A percentile compares a stretch with the other conserved stretches of the same genome.
phyloP scores from a whole-genome alignment of 2,113 vertebrate species.

The Etia nguti region DNA sequence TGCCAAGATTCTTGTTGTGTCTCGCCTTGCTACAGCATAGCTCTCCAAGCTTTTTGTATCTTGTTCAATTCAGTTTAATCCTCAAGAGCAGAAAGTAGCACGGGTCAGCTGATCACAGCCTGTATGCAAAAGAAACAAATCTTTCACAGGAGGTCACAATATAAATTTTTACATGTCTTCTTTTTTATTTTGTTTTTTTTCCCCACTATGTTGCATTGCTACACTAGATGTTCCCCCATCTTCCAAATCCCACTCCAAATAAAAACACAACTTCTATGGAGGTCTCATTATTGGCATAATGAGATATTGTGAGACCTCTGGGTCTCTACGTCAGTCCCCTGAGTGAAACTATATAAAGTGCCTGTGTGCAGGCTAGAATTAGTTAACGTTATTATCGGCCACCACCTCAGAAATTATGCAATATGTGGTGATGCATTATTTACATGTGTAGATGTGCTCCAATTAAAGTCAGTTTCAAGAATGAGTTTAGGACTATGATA shows the following conservation, averaged over 20 bases:
- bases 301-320: not conserved
- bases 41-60: not conserved
- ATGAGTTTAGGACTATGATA: not conserved
- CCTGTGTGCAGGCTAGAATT: constrained; percentile 31
- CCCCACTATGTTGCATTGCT: not conserved
- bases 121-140: not conserved
- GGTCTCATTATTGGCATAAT: not conserved
- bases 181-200: not conserved
- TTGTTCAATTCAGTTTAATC: not conserved
- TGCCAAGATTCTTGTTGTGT: too few relatives aligned
- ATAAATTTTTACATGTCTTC: not conserved
- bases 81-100: not conserved
- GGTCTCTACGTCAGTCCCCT: not conserved
- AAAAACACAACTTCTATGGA: not conserved
- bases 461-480: not conserved
- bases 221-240: not conserved
- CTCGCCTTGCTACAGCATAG: too few relatives aligned
- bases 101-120: not conserved
- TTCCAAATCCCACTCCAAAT: not conserved
- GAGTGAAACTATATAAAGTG: not conserved
- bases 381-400: constrained; percentile 25
- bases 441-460: not conserved
- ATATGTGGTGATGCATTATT: not conserved
- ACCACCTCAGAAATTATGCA: constrained; percentile 11
- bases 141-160: too few relatives aligned